Conservation (phyloP, 2,888 invertebrate species). For the Thecophora atra region DNA sequence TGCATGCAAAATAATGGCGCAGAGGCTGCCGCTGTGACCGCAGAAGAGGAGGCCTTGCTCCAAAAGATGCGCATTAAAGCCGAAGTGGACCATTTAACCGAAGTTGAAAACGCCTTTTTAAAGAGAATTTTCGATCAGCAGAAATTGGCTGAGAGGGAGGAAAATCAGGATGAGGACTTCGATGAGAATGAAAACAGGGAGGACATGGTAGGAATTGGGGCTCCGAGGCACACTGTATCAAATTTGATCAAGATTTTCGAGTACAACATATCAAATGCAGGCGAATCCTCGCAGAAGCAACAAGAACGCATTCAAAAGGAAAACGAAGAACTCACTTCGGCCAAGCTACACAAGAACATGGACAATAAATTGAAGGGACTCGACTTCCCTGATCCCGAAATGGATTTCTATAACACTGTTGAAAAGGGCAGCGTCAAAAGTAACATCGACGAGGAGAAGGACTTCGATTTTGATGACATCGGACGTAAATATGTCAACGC, state of each 20-base stretch:
- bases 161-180: slow-evolving; percentile 1
- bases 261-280: slow-evolving; percentile 19
- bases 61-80: slow-evolving; percentile 40
- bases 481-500: not conserved
- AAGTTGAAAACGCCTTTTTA: slow-evolving; percentile 47
- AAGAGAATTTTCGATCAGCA: slow-evolving; percentile 50
- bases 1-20: slow-evolving; percentile 40
- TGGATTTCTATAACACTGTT: not conserved
- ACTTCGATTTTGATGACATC: not conserved
- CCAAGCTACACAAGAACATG: not conserved
- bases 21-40: too few relatives aligned
- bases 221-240: too few relatives aligned
- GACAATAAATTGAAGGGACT: not conserved
- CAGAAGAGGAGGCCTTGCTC: slow-evolving; percentile 46
- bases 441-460: not conserved
- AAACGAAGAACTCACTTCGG: not conserved
- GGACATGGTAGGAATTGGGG: not conserved
- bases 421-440: not conserved
- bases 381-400: slow-evolving; percentile 3
- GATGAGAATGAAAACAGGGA: not conserved
- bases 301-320: slow-evolving; percentile 7
- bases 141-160: slow-evolving; percentile 41
- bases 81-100: slow-evolving; percentile 27
- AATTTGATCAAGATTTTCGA: slow-evolving; percentile 39
- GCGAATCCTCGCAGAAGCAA: too few relatives aligned